Conservation (phyloP, 2,888 invertebrate genomes). For the Stenotaenia linearis region DNA sequence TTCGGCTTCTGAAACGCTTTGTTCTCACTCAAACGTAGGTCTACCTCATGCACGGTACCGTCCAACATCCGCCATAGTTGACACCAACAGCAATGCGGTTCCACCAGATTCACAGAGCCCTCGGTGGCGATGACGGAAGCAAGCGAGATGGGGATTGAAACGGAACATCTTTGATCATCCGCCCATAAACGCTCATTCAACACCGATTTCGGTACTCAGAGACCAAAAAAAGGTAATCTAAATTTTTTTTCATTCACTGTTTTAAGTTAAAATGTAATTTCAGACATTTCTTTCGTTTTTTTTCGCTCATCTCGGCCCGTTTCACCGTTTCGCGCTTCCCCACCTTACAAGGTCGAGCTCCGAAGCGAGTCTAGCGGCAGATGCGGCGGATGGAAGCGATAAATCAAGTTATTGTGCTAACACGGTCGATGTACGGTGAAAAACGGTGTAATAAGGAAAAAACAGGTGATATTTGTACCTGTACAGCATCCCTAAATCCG, state of each 20-base stretch:
- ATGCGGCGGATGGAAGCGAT: not conserved
- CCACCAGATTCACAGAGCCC: not conserved
- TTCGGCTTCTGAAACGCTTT: not conserved
- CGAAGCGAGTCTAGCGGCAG: not conserved
- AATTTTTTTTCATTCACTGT: not conserved
- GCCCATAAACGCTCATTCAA: not conserved
- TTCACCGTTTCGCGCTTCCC: no score
- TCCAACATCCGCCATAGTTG: not conserved
- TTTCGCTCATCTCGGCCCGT: no score
- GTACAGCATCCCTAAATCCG: not conserved
- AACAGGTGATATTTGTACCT: not conserved
- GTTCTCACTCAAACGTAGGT: not conserved
- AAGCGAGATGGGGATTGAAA: not conserved
- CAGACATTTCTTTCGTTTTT: no score
- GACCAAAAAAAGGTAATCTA: not conserved
- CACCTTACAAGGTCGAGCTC: no score
- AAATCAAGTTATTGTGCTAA: not conserved
- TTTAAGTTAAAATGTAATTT: no score
- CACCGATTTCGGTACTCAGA: not conserved
- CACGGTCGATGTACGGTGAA: not conserved
- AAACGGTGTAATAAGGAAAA: not conserved
- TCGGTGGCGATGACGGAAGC: not conserved
- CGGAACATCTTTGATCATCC: not conserved
- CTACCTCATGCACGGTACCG: not conserved
- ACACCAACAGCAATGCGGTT: not conserved